Conservation (phyloP, 2,113 vertebrate species). For the Protobothrops flavoviridis region DNA sequence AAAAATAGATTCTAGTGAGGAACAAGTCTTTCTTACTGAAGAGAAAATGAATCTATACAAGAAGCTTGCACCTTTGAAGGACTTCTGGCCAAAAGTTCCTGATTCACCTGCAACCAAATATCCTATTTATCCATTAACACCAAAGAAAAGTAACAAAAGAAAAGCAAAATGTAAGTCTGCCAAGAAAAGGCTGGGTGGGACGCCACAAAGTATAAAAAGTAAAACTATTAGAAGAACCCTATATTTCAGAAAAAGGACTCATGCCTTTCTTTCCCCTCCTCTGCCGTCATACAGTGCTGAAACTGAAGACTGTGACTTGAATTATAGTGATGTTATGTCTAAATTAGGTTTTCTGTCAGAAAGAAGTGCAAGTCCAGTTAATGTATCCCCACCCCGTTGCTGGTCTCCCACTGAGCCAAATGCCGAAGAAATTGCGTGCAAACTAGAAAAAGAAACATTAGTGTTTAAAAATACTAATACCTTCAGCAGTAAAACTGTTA, state of each 20-base stretch:
- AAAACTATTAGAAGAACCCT: conserved; percentile 75
- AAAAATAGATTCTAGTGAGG: conserved; percentile 87
- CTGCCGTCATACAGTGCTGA: conserved; percentile 84
- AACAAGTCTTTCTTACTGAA: conserved; percentile 85
- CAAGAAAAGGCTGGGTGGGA: conserved; percentile 78
- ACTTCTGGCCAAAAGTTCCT: conserved; percentile 95
- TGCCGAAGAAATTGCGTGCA: conserved; percentile 75
- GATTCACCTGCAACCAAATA: conserved; percentile 91
- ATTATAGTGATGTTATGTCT: conserved; percentile 92
- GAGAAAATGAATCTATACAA: conserved; percentile 85
- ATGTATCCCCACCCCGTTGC: conserved; percentile 91
- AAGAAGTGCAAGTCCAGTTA: conserved; percentile 85
- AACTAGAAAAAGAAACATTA: conserved; percentile 76
- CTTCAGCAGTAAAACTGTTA: conserved; percentile 62
- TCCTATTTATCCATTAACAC: conserved; percentile 83
- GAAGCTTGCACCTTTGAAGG: conserved; percentile 92
- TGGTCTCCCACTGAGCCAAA: conserved; percentile 95
- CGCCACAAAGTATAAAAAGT: conserved; percentile 71
- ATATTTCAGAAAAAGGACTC: conserved; percentile 73
- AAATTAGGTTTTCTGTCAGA: conserved; percentile 96
- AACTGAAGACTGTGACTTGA: conserved; percentile 83
- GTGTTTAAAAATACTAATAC: conserved; percentile 74
- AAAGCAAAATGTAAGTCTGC: conserved; percentile 85
- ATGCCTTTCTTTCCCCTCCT: conserved; percentile 79
- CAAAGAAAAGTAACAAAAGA: conserved; percentile 88